Percentiles rank a stretch among this genome's conserved stretches.
Conservation (phyloP, 2,888 invertebrate species). For the Busseola fusca region DNA sequence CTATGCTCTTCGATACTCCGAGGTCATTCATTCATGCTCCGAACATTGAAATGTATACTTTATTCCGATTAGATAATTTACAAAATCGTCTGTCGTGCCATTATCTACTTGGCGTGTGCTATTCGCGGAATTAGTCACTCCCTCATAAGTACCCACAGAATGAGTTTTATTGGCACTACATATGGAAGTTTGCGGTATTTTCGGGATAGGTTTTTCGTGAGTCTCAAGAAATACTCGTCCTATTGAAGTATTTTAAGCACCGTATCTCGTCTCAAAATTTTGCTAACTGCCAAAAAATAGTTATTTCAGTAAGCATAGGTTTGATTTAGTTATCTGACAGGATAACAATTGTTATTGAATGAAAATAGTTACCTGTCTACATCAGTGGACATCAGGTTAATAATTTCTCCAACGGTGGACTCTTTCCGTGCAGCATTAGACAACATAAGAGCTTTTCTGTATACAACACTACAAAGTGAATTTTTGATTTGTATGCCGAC, state of each 20-base stretch:
- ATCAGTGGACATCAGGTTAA: slow-evolving; percentile 95
- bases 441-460: slow-evolving; percentile 93
- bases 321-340: background rate
- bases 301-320: background rate
- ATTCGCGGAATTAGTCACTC: slow-evolving; percentile 7
- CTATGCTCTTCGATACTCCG: background rate
- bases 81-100: slow-evolving; percentile 8
- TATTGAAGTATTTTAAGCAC: background rate
- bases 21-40: slow-evolving; percentile 5
- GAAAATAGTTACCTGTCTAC: slow-evolving; percentile 89
- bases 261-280: background rate
- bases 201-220: background rate
- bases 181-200: slow-evolving; percentile 1
- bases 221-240: background rate
- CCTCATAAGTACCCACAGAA: background rate
- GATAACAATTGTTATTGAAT: background rate
- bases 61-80: slow-evolving; percentile 11
- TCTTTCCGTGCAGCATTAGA: slow-evolving; percentile 92
- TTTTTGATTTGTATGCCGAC: slow-evolving; percentile 95
- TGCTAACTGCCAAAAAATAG: background rate
- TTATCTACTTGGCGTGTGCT: background rate
- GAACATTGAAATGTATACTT: slow-evolving; percentile 9
- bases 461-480: slow-evolving; percentile 93
- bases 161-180: background rate
- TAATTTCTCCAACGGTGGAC: slow-evolving; percentile 94